Evolutionary conservation across 2,888 invertebrate genomes (phyloP), one percentile per base, ranked within the genome.

Genomic region (Teinopalpus imperialis): DNA sequence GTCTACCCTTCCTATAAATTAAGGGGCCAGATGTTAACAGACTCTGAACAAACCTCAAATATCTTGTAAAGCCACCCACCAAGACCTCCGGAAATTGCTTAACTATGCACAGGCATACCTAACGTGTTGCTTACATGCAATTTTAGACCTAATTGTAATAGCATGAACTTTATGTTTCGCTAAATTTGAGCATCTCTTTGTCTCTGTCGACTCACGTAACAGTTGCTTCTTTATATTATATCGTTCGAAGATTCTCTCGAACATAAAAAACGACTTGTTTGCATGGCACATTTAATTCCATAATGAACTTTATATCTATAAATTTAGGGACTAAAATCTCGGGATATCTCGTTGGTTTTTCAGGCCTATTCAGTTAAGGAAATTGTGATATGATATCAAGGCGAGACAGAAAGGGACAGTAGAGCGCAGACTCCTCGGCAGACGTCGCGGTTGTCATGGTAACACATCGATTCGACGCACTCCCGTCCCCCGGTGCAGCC

Each of bases 381-480:
- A 48, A 54, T 70, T 81, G 81, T 85, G 87, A 87, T 87, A 88
- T 87, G 86, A 88, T 87, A 88, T 81, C 82, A 78, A 80, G 83
- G 81, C 87, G 86, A 88, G 87, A 88, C 78, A 86, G 87, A 88
- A 74, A 85, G 83, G 76, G 88, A 87, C 75, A 87, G 87, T 85
- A 85, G 80, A 80, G 82, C 80, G 82, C 87, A 86, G 85, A 76
- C 83, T 86, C 77, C 86, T 86, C 85, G 82, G 87, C 87, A 88
- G 88, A 87, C 88, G 86, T 88, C 81, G 86, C 87, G 73, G 87
- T 88, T 70, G 79, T 74, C 68, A 83, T 86, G 74, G 80, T 66
- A 75, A 83, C 86, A 66, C 86, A 88, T 88, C 88, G 88, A 88
- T 88, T 85, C 76, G 75, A 67, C 71, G 68, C 70, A 66, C 69